These are phyloP conservation scores for Akabosia matsudoensis DNA, from an alignment of 1,140 invertebrate genomes.

Conservation along the genomic window DNA sequence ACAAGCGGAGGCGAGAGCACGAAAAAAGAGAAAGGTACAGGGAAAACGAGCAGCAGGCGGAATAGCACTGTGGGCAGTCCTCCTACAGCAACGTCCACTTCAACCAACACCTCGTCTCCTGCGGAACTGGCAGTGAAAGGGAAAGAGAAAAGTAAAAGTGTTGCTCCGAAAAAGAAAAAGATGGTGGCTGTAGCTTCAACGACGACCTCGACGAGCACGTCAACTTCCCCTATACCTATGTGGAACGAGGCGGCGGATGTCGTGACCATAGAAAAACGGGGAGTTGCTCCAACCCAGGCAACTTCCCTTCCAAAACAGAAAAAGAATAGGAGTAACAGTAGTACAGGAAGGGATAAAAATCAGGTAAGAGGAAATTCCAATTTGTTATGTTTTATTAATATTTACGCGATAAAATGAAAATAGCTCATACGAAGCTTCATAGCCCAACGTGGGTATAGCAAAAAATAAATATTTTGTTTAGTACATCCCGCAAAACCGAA, in stretches of 20 bases:
- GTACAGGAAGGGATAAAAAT: constrained; percentile 9
- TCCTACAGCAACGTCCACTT: not conserved
- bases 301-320: constrained; percentile 15
- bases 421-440: no score
- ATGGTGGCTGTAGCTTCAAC: not conserved
- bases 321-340: not conserved
- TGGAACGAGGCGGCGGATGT: not conserved
- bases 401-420: no score
- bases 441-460: no score
- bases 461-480: no score
- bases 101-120: not conserved
- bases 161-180: constrained; percentile 19
- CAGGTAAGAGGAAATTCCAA: not conserved
- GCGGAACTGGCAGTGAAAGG: not conserved
- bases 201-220: constrained; percentile 26
- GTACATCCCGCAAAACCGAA: no score
- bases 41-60: not conserved
- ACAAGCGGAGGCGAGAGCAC: not conserved
- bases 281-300: not conserved
- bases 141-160: not conserved
- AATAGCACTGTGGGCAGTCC: not conserved
- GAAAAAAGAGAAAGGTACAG: constrained; percentile 3
- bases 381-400: no score
- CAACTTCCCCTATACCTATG: constrained; percentile 26
- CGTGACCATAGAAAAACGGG: not conserved